Evolutionary conservation across 1,140 invertebrate genomes (phyloP).

Genomic region (Cyclina sinensis): DNA sequence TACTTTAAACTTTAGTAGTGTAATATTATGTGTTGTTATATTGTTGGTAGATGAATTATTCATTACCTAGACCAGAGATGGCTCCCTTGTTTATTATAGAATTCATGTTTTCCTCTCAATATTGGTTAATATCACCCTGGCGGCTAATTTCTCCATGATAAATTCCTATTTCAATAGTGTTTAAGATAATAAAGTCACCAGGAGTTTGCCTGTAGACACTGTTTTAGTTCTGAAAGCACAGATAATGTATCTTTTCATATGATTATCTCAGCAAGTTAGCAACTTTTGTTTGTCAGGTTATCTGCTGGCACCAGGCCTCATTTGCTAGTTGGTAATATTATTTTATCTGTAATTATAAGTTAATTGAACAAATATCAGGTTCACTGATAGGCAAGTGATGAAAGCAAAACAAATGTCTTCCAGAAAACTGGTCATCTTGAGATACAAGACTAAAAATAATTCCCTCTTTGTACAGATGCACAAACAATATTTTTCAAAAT

Average conservation of each 20-base stretch:
- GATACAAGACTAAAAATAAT: no score
- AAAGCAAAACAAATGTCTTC: no score
- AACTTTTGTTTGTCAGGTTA: not conserved
- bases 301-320: not conserved
- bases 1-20: no score
- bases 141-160: slow-evolving; percentile 16
- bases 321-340: not conserved
- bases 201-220: not conserved
- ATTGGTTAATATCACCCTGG: not conserved
- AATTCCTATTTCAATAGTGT: not conserved
- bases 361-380: not conserved
- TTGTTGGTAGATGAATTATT: not conserved
- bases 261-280: not conserved
- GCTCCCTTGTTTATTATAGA: slow-evolving; percentile 14
- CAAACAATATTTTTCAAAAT: no score
- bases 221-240: not conserved
- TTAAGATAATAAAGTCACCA: slow-evolving; percentile 13
- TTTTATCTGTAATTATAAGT: not conserved
- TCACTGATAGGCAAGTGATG: not conserved
- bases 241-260: not conserved
- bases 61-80: not conserved
- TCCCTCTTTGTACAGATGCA: no score
- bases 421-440: no score
- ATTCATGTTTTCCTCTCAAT: not conserved
- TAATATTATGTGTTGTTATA: no score